A percentile compares a stretch with the other conserved stretches of the same genome.
These are phyloP conservation scores for Erpornis zantholeuca DNA, from an alignment of 2,113 vertebrate genomes.

Conservation along the genomic window DNA sequence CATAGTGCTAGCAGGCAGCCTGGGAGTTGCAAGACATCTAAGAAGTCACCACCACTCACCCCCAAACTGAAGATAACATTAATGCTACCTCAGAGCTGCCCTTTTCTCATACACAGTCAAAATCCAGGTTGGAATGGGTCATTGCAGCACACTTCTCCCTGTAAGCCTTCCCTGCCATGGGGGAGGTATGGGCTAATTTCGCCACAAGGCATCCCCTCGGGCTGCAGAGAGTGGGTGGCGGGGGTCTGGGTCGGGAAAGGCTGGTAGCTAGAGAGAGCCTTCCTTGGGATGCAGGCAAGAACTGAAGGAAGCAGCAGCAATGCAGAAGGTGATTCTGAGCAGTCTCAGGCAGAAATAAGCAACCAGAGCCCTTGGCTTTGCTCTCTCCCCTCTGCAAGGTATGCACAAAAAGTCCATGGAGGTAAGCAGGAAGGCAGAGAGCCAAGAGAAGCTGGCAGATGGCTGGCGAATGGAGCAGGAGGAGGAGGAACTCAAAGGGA, in stretches of 20 bases:
- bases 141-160: background rate
- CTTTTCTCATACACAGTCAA: background rate
- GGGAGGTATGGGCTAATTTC: background rate
- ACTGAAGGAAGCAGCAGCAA: background rate
- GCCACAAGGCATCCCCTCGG: accelerated
- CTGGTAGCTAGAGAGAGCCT: background rate
- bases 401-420: conserved; percentile 95
- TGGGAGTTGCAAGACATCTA: background rate
- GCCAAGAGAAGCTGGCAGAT: conserved; percentile 69
- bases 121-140: background rate
- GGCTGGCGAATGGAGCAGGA: conserved; percentile 64
- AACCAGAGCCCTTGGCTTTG: background rate
- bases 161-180: background rate
- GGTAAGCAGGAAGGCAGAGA: conserved; percentile 76
- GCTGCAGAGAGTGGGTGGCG: background rate
- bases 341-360: background rate
- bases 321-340: background rate
- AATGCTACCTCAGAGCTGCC: background rate
- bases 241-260: background rate
- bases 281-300: background rate
- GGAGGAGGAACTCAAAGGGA: conserved; percentile 56
- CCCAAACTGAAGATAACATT: background rate
- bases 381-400: conserved; percentile 71
- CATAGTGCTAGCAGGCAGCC: background rate
- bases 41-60: background rate